Conservation (phyloP, 2,797 vertebrate genomes). For the Lindbergichthys nudifrons region DNA sequence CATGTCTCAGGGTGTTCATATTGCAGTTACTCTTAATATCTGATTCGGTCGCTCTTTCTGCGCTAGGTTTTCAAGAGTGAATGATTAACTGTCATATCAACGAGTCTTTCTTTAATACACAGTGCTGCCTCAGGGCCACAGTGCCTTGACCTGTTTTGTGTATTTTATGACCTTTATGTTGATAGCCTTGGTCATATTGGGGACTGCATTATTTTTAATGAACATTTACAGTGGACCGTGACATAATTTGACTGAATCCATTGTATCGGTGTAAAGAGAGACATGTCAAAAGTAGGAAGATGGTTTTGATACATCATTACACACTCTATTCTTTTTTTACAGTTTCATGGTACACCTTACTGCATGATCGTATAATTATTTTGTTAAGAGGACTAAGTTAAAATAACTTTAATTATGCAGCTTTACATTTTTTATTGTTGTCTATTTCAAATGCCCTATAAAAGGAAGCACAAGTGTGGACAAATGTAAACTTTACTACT, state of each 20-base stretch:
- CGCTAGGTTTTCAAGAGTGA: conserved; percentile 48
- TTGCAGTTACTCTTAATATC: conserved; percentile 30
- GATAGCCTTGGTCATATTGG: conserved; percentile 21
- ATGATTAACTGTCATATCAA: conserved; percentile 47
- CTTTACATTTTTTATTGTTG: conserved; percentile 39
- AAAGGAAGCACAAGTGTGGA: conserved; percentile 22
- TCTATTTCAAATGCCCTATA: conserved; percentile 16
- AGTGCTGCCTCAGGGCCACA: conserved; percentile 53
- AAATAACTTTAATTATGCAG: conserved; percentile 45
- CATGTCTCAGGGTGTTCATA: conserved; percentile 33
- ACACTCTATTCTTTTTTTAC: conserved; percentile 21
- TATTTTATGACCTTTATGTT: conserved; percentile 35
- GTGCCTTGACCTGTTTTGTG: conserved; percentile 43
- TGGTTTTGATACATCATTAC: conserved; percentile 12
- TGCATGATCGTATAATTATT: conserved; percentile 57
- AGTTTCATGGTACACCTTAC: conserved; percentile 58
- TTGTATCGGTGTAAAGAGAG: conserved; percentile 23
- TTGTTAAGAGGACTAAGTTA: conserved; percentile 53
- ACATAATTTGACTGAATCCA: conserved; percentile 32
- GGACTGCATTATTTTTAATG: conserved; percentile 29
- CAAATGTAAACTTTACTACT: conserved; percentile 45
- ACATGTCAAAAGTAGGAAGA: conserved; percentile 9
- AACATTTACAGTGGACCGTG: conserved; percentile 24
- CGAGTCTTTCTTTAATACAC: conserved; percentile 51
- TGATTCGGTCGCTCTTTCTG: conserved; percentile 9